Evolutionary conservation across 2,888 invertebrate species (phyloP).

Genomic region (Micropterix aruncella): DNA sequence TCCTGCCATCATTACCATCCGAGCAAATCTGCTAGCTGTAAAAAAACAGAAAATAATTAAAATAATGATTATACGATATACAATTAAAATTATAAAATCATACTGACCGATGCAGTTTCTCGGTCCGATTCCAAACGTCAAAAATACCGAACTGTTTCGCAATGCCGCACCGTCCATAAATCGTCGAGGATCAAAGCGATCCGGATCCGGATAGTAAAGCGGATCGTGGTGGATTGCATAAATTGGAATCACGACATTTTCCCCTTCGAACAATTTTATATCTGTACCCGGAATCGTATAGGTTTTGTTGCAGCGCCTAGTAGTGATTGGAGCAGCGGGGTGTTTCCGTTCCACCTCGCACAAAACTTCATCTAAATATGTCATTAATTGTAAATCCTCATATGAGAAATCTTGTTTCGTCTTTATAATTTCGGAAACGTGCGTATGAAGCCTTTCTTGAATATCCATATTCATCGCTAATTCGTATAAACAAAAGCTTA

Average conservation of each 20-base stretch:
- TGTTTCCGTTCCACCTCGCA: slow-evolving; percentile 29
- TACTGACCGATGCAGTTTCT: slow-evolving; percentile 31
- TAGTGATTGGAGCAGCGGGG: slow-evolving; percentile 31
- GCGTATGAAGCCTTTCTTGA: slow-evolving; percentile 24
- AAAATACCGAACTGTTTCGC: slow-evolving; percentile 22
- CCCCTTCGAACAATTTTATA: slow-evolving; percentile 22
- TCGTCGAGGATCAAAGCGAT: slow-evolving; percentile 29
- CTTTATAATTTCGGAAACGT: slow-evolving; percentile 21
- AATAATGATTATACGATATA: too few species aligned
- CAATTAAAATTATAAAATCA: slow-evolving; percentile 3
- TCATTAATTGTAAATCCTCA: slow-evolving; percentile 28
- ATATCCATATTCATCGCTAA: slow-evolving; percentile 26
- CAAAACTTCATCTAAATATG: slow-evolving; percentile 21
- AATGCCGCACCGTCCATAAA: slow-evolving; percentile 19
- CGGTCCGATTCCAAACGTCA: slow-evolving; percentile 33
- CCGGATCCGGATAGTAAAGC: slow-evolving; percentile 25
- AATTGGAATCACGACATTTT: slow-evolving; percentile 28
- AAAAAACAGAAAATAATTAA: slow-evolving; percentile 8
- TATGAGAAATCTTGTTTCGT: slow-evolving; percentile 24
- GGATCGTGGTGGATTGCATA: slow-evolving; percentile 30
- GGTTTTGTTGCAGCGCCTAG: slow-evolving; percentile 27
- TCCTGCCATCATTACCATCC: slow-evolving; percentile 25
- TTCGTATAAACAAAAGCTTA: slow-evolving; percentile 33
- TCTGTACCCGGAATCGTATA: slow-evolving; percentile 23
- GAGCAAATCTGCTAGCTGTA: slow-evolving; percentile 34